Evolutionary conservation across 2,113 vertebrate species (phyloP), one percentile per base, ranked within the genome.

Genomic region (Alosa alosa): DNA sequence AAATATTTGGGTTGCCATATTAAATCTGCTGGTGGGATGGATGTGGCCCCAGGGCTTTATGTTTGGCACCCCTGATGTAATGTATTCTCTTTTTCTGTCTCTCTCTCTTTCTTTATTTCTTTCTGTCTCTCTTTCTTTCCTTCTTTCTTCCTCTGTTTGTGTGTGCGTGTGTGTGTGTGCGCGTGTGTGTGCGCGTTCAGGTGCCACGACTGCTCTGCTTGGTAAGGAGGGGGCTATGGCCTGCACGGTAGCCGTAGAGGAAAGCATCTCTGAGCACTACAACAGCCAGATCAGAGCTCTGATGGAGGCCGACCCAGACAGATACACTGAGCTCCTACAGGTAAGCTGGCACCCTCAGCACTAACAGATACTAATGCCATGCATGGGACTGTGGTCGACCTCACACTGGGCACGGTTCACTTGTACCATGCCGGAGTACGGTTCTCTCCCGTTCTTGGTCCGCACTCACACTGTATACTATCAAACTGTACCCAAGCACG

Each of bases 231-330:
- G 95, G 0, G 98, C 98, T 0, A 99, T 99, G 98, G 98, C 98
- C 20, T 99, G 98, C 91, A 99, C 98, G 0, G 98, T 99, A 89
- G 98, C 98, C 0, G 97, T 99, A 86, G 98, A 99, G 57, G 98
- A 98, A 89, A 97, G 96, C 64, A 99, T 99, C 86, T 96, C 98
- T 0, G 93, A 96, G 47, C 98, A 99, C 92, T 99, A 99, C 90
- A 99, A 99, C 91, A 99, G 94, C 91, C 98, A 99, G 93, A 99
- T 99, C 91, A 93, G 98, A 92, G 90, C 92, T 0, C 94, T 99
- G 0, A 95, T 99, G 95, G 97, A 98, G 84, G 91, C 92, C 47
- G 97, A 98, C 45, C 96, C 97, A 11, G 97, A 97, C 5, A 96
- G 96, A 86, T 97, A 99, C 81, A 93, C 90, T 88, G 96, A 98